Evolutionary conservation across 2,888 invertebrate genomes (phyloP).

Genomic region (Exephanes ischioxanthus): DNA sequence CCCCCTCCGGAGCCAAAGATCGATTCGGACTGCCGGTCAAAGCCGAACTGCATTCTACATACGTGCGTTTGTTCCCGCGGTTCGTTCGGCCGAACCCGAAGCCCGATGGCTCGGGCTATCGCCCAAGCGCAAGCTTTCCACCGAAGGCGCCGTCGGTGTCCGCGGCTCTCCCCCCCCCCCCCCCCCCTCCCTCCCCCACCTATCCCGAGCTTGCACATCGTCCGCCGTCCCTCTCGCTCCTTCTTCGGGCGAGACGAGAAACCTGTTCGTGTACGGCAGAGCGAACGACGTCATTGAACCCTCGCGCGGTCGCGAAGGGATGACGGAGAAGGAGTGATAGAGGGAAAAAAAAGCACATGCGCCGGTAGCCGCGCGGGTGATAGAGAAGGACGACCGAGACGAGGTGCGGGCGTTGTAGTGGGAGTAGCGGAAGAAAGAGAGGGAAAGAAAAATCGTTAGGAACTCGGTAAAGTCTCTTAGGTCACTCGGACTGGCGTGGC

Average conservation of each 20-base stretch:
- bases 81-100: constrained; percentile 19
- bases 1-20: constrained; percentile 52
- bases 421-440: constrained; percentile 61
- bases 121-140: constrained; percentile 58
- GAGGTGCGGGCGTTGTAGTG: constrained; percentile 64
- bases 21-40: constrained; percentile 44
- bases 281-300: constrained; percentile 80
- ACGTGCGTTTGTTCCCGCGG: neutral
- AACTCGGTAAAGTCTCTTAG: constrained; percentile 77
- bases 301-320: constrained; percentile 69
- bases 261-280: constrained; percentile 57
- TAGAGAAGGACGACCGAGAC: constrained; percentile 52
- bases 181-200: neutral
- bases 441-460: constrained; percentile 78
- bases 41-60: constrained; percentile 44
- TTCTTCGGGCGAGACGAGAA: constrained; percentile 59
- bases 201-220: constrained; percentile 70
- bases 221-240: constrained; percentile 72
- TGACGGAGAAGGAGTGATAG: constrained; percentile 43
- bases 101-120: constrained; percentile 54
- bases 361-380: neutral
- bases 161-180: constrained; percentile 34
- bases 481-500: constrained; percentile 75
- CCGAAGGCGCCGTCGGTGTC: constrained; percentile 56
- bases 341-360: constrained; percentile 2